Evolutionary conservation across 2,113 vertebrate species (phyloP).

Genomic region (Spermophilus dauricus): DNA sequence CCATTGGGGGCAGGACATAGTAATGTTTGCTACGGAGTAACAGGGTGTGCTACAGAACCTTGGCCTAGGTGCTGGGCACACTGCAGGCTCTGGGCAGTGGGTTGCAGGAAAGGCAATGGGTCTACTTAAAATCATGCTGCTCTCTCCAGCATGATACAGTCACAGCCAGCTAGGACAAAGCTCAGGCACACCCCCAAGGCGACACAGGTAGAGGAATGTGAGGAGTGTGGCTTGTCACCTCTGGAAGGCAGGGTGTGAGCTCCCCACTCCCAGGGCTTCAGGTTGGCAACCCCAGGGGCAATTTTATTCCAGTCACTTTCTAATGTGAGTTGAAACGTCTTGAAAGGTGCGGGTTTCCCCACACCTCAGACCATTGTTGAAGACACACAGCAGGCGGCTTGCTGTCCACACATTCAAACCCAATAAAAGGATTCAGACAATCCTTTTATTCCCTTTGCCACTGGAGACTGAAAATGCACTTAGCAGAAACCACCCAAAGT

Average conservation of each 20-base stretch:
- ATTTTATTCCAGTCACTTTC: slow-evolving; percentile 45
- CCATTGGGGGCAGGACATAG: rapidly evolving
- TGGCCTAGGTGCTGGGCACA: neutral
- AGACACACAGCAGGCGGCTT: slow-evolving; percentile 53
- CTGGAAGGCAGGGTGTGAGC: neutral
- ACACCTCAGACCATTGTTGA: slow-evolving; percentile 27
- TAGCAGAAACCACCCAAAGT: slow-evolving; percentile 47
- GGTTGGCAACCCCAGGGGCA: neutral
- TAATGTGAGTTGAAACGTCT: slow-evolving; percentile 17
- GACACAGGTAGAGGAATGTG: neutral
- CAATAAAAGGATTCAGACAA: neutral
- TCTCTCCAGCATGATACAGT: neutral
- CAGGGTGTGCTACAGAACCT: neutral
- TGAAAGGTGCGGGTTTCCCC: slow-evolving; percentile 56
- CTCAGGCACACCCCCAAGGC: neutral
- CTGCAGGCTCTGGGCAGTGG: neutral
- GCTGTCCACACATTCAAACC: slow-evolving; percentile 50
- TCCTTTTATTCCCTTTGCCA: slow-evolving; percentile 46
- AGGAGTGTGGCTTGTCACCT: neutral
- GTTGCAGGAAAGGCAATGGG: neutral
- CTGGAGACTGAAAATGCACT: slow-evolving; percentile 58
- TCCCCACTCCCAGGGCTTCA: neutral
- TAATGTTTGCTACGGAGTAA: rapidly evolving
- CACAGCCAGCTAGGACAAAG: too few relatives aligned
- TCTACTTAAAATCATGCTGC: neutral